Base-by-base conservation (phyloP, 2,113 vertebrate genomes). In the Mirza zaza region DNA sequence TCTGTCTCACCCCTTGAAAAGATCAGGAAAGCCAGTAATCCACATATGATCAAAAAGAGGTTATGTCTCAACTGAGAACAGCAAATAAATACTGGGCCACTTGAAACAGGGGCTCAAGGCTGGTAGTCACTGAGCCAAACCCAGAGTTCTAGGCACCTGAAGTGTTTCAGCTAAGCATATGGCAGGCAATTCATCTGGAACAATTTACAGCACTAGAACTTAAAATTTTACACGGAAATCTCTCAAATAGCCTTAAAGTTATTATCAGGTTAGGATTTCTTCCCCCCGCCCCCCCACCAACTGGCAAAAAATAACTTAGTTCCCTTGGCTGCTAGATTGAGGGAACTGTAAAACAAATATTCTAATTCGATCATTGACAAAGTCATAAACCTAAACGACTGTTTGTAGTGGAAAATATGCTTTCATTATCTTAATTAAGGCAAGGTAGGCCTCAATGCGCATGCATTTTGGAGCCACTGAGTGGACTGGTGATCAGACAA, bases 401-500 rank as follows among this genome's bases (percentile, higher is more conserved):
- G 90, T 97, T 97, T 98, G 97, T 83, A 79, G 81, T 95, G 95
- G 96, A 89, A 98, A 98, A 97, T 98, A 97, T 87, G 97, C 96
- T 97, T 97, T 98, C 98, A 98, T 98, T 97, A 95, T 95, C 95
- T 98, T 98, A 97, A 97, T 98, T 98, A 98, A 98, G 96, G 96
- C 95, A 97, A 97, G 95, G 89, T 81, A 98, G 87, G 93, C 83
- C 96, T 81, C 91, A 84, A 63, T 73, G 77, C 82, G 59, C 84
- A 79, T 94, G 94, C 91, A 91, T 98, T 98, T 88, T 36, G 97
- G 94, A 98, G 90, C 67, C 97, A 88, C 93, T 95, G 88, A 98
- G 97, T 96, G 79, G 97, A 96, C 91, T 96, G 94, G 95, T 92
- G 97, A 98, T 97, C 91, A 97, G 98, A 98, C 73, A 96, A 97